Base-by-base conservation (phyloP, 1,140 invertebrate genomes). In the Phthorimaea operculella region DNA sequence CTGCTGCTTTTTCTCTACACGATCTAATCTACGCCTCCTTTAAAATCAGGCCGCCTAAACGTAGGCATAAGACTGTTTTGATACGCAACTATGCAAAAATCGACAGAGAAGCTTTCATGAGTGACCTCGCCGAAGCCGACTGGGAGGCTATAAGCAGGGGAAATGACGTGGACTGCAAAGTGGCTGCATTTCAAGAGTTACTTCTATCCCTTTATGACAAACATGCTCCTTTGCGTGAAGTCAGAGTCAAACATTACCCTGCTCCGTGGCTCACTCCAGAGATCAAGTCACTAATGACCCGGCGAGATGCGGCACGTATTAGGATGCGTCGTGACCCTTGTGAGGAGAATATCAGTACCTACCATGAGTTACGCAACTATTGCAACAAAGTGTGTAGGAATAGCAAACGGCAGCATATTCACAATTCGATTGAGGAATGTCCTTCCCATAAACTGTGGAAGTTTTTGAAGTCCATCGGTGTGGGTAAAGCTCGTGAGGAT, bases 1-100 rank as follows among this genome's bases (percentile, higher is more conserved):
- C 51, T 0, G 33, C 14, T 5, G 33, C 28, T 2, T 36, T 52
- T 33, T 52, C 51, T 4, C 16, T n/a, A 7, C 51, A 52, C 36
- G 33, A 52, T 14, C 16, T 52, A 4, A 52, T 52, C 1, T 52
- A 39, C 16, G 51, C 51, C 1, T 15, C 51, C 2, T 16, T 52
- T 16, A 52, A 33, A 16, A 39, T 52, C 5, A 28, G 51, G 3
- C 51, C 51, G 1, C 51, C 51, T 15, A 52, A 52, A 18, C 51
- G 33, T 17, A 36, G 16, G 11, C 51, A 52, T 9, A 52, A 15
- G 17, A 17, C 33, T 4, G 16, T 52, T n/a, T 1, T 52, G 1
- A 12, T 28, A 1, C 33, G 51, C 14, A 52, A 39, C 16, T 33
- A 34, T 11, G 21, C 1, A 7, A 33, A 52, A 4, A 16, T 52